These are phyloP conservation scores for Drosophila truncata DNA, from an alignment of 1,140 invertebrate genomes.

Conservation along the genomic window DNA sequence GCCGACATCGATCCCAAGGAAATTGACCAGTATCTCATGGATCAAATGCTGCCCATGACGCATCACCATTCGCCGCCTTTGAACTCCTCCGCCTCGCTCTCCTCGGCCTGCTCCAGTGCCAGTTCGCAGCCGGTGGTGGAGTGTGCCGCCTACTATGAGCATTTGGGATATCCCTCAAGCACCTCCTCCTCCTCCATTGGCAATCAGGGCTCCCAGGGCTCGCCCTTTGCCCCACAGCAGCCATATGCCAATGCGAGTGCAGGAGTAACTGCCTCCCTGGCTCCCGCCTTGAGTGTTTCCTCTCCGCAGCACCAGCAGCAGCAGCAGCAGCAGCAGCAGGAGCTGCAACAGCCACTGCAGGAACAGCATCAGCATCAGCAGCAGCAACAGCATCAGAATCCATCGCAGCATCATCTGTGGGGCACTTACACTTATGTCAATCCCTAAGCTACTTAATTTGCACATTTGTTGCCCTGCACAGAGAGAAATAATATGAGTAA, in stretches of 20 bases:
- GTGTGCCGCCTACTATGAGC: constrained; percentile 65
- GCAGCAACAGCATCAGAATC: constrained; percentile 59
- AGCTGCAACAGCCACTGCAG: constrained; percentile 53
- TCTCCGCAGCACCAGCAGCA: constrained; percentile 34
- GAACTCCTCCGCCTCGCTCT: constrained; percentile 72
- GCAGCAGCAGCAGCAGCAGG: constrained; percentile 29
- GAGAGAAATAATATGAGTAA: not conserved
- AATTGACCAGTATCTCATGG: constrained; percentile 85
- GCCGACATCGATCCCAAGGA: constrained; percentile 84
- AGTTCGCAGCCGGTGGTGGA: constrained; percentile 69
- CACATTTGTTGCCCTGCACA: constrained; percentile 56
- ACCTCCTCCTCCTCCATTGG: constrained; percentile 3
- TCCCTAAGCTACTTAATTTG: constrained; percentile 81
- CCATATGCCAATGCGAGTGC: constrained; percentile 21
- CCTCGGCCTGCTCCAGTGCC: constrained; percentile 74
- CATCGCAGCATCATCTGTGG: constrained; percentile 79
- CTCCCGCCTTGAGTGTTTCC: constrained; percentile 30
- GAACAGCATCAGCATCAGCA: constrained; percentile 54
- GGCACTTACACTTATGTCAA: constrained; percentile 84
- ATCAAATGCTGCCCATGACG: constrained; percentile 80
- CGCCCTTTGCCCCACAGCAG: constrained; percentile 38
- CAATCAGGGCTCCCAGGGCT: constrained; percentile 16
- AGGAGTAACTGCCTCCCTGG: constrained; percentile 1
- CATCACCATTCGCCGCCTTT: constrained; percentile 68
- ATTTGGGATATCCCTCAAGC: constrained; percentile 51